These are phyloP conservation scores for Pandemis corylana DNA, from an alignment of 2,888 invertebrate genomes.

Conservation along the genomic window DNA sequence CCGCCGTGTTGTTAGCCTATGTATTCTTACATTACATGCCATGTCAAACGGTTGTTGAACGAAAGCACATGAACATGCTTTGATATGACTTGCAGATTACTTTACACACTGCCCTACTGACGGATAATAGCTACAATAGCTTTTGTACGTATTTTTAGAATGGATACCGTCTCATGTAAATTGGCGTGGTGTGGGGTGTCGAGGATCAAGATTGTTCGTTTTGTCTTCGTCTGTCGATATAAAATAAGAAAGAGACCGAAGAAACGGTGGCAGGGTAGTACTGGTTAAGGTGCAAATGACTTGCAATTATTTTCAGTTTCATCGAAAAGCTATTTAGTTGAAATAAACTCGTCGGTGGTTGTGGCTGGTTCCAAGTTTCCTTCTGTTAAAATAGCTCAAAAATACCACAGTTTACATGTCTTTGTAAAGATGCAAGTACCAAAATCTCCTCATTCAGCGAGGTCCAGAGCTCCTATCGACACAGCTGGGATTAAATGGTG, in stretches of 20 bases:
- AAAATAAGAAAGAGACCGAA: slow-evolving; percentile 9
- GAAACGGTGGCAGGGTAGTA: background rate
- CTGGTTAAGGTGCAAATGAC: slow-evolving; percentile 25
- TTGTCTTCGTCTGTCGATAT: slow-evolving; percentile 8
- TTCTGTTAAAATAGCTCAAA: background rate
- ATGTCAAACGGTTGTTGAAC: slow-evolving; percentile 18
- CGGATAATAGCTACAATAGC: slow-evolving; percentile 52
- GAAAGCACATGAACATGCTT: slow-evolving; percentile 13
- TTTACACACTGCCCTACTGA: slow-evolving; percentile 61
- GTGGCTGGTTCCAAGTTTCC: background rate
- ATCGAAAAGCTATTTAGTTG: slow-evolving; percentile 21
- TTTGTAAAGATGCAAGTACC: slow-evolving; percentile 54
- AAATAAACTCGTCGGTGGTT: slow-evolving; percentile 1
- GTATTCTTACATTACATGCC: slow-evolving; percentile 13
- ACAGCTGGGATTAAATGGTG: slow-evolving; percentile 66
- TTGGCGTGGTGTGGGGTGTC: background rate
- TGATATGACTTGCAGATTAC: slow-evolving; percentile 34
- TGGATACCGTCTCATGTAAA: slow-evolving; percentile 7
- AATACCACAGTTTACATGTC: background rate
- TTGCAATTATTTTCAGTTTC: slow-evolving; percentile 33
- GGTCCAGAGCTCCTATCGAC: slow-evolving; percentile 74
- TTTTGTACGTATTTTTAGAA: slow-evolving; percentile 46
- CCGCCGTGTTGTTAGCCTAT: background rate
- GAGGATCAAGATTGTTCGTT: background rate
- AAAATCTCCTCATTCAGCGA: slow-evolving; percentile 61